Evolutionary conservation across 2,888 invertebrate genomes (phyloP), one percentile per base, ranked within the genome.

Genomic region (Eurois occulta): DNA sequence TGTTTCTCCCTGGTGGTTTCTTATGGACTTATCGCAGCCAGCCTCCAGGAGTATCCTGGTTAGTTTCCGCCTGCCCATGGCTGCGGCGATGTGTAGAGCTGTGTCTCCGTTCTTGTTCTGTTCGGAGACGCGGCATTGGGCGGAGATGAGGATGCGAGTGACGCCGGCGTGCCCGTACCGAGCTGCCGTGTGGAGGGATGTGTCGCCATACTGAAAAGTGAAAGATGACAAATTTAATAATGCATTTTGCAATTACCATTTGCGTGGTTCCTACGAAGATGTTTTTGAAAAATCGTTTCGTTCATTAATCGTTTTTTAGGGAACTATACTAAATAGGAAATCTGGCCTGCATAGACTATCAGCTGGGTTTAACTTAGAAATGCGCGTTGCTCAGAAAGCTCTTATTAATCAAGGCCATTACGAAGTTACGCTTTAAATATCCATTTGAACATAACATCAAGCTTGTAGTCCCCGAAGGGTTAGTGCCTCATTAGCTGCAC

Each of bases 31-130:
- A 97, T 89, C 98, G 91, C 98, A 98, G 75, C 98, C 98, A 0
- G 99, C 98, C 93, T 99, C 99, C 48, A 99, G 97, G 35, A 99
- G 97, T 86, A 99, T 98, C 90, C 99, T 97, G 18, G 99, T 99
- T 80, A 99, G 97, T 95, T 99, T 99, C 74, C 99, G 96, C 38
- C 99, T 97, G 11, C 99, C 99, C 98, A 99, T 99, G 2, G 99
- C 99, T 16, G 99, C 98, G 1, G 99, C 98, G 89, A 99, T 99
- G 94, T 99, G 99, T 24, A 99, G 96, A 0, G 99, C 98, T 0
- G 99, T 99, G 95, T 99, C 99, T 0, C 99, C 99, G 95, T 99
- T 99, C 97, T 99, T 99, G 94, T 99, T 99, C 91, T 98, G 98
- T 90, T 98, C 98, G 78, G 98, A 98, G 74, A 98, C 98, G 88